Base-by-base conservation (phyloP, 2,888 invertebrate genomes). In the Toxonevra muliebris region DNA sequence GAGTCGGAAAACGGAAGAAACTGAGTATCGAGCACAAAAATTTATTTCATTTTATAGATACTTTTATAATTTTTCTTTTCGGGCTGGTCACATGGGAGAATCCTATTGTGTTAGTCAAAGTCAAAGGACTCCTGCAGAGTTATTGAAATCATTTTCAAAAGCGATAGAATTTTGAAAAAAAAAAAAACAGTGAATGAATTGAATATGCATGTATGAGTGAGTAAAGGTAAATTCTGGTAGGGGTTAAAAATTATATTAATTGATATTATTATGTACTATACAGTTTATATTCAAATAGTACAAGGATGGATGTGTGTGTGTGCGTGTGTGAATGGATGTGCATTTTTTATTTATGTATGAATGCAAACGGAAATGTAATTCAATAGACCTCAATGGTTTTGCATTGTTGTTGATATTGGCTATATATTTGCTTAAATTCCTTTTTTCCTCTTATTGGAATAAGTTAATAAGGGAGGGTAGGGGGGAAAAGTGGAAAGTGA, bases 71-170 rank as follows among this genome's bases (percentile, higher is more conserved):
- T 30, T 30, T 48, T 48, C 15, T 15, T 48, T 48, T 48, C 20
- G 17, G 12, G 54, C 13, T 12, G 58, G 48, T 45, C 13, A 67
- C 52, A 65, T 63, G 43, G 19, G 45, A 15, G 15, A 59, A 61
- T 61, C 66, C 53, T 10, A 30, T 54, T 45, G 19, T 30, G 11
- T 45, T 20, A 19, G 7, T 7, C 15, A 48, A 42, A 62, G 54
- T 42, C 43, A 41, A 61, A 67, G 61, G 50, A 58, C 69, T 70
- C 74, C 69, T 64, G 72, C 64, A 45, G 74, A 70, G 73, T 71
- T 69, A 74, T 72, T 69, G 69, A 73, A 72, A 54, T 15, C 42
- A 41, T 64, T 70, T 55, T 63, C 63, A 40, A 45, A 30, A 15
- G 52, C 1, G 11, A 20, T n/a, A 40, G 55, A 11, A 30, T n/a